phyloP scores from a whole-genome alignment of 2,113 vertebrate species.

The Rhea americana region DNA sequence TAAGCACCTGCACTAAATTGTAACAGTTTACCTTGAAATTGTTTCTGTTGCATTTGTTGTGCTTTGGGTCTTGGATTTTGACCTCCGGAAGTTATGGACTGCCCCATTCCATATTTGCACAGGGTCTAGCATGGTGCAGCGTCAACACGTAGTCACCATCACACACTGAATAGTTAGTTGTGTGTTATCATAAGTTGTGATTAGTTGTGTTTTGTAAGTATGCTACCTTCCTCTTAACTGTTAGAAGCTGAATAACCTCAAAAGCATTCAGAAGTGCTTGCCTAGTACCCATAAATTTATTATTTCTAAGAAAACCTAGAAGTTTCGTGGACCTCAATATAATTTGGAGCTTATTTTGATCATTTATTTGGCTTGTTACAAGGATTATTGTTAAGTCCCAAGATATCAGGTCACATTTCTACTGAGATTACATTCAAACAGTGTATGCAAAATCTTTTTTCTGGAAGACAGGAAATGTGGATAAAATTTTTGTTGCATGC shows the following conservation, averaged over 20 bases:
- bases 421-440: background rate
- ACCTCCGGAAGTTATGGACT: background rate
- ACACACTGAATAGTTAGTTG: background rate
- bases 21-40: background rate
- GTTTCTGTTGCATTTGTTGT: background rate
- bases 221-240: background rate
- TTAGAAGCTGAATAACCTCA: background rate
- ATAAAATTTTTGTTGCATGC: background rate
- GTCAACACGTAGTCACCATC: background rate
- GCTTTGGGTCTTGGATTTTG: background rate
- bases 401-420: background rate
- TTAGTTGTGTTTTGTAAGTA: background rate
- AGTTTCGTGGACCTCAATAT: background rate
- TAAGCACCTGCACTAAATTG: background rate
- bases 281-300: background rate
- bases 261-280: background rate
- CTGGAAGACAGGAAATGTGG: background rate
- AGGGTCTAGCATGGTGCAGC: background rate
- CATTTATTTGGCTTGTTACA: background rate
- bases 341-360: background rate
- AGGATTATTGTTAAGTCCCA: background rate
- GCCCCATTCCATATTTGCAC: background rate
- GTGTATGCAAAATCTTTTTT: background rate
- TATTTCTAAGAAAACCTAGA: background rate
- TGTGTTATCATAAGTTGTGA: background rate